These are phyloP conservation scores for Polypterus bichir DNA, from an alignment of 2,113 vertebrate genomes.

Conservation along the genomic window DNA sequence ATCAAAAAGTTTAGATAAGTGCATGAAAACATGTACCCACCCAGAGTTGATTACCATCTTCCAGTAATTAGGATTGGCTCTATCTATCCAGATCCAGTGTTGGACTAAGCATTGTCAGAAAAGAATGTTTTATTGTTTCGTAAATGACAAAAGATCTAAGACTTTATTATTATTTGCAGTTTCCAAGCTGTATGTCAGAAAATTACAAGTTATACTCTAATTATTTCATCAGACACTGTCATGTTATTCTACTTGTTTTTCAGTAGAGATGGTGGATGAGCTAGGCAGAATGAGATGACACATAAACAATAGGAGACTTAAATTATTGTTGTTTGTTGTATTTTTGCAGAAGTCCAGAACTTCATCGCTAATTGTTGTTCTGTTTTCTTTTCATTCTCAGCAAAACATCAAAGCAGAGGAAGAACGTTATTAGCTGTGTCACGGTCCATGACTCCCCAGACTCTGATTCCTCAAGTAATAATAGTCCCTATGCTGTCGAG, in stretches of 20 bases:
- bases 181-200: too few relatives aligned
- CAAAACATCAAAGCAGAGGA: slow-evolving; percentile 85
- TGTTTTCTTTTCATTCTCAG: slow-evolving; percentile 38
- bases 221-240: too few relatives aligned
- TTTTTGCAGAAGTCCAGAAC: not conserved
- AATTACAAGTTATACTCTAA: too few relatives aligned
- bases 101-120: too few relatives aligned
- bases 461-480: slow-evolving; percentile 85
- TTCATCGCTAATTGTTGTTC: not conserved
- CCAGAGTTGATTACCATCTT: too few relatives aligned
- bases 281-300: not conserved
- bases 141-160: too few relatives aligned
- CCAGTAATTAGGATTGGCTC: too few relatives aligned
- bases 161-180: too few relatives aligned
- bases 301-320: not conserved
- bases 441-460: slow-evolving; percentile 94
- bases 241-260: not conserved
- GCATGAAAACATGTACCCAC: too few relatives aligned
- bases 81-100: too few relatives aligned
- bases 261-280: not conserved
- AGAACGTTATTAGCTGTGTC: slow-evolving; percentile 97
- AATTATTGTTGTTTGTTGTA: not conserved
- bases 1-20: too few relatives aligned
- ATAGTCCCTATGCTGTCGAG: slow-evolving; percentile 75
- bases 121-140: too few relatives aligned